Base-by-base conservation (phyloP, 2,888 invertebrate species). In the Aphodius sticticus region DNA sequence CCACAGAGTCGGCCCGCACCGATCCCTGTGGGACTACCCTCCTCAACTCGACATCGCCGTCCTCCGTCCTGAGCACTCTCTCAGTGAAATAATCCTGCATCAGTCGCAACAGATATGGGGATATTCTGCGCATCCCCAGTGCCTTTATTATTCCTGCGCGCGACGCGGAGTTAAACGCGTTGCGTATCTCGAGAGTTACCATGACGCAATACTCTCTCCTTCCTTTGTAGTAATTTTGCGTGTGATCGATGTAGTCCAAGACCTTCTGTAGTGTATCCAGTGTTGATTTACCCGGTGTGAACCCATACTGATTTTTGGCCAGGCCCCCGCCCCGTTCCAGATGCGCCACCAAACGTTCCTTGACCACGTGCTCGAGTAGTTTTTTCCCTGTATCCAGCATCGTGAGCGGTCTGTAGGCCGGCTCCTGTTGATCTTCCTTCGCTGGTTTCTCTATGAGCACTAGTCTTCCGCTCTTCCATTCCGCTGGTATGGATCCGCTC, bases 1-100 rank as follows among this genome's bases (percentile, higher is more conserved):
- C 69, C 69, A 69, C 15, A 69, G 15, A n/a, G 69, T 69, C 69
- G 69, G 69, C 15, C 69, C 69, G 69, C 14, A 69, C 69, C 69
- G 69, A 69, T 69, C 69, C 69, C 69, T 69, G 69, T 15, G 69
- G 69, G 14, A 69, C 69, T 15, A 1, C 1, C 2, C 14, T n/a
- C 69, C 14, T n/a, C 69, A 69, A 2, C 69, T 69, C 69, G 69
- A 69, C 14, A 69, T 1, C 15, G 3, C 15, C 15, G 15, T 15
- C 69, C 14, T 15, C 15, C 14, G 14, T 69, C 15, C 14, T 69
- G 14, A 69, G 14, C 14, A 69, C 14, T 69, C 69, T 69, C 15
- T 3, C 69, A n/a, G 15, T 69, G 14, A n/a, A 15, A 69, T 3
- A 69, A 15, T 2, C 3, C 14, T 69, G 69, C 14, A 14, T 69